Base-by-base conservation (phyloP, 2,797 vertebrate genomes). In the Diglossa cyanea region DNA sequence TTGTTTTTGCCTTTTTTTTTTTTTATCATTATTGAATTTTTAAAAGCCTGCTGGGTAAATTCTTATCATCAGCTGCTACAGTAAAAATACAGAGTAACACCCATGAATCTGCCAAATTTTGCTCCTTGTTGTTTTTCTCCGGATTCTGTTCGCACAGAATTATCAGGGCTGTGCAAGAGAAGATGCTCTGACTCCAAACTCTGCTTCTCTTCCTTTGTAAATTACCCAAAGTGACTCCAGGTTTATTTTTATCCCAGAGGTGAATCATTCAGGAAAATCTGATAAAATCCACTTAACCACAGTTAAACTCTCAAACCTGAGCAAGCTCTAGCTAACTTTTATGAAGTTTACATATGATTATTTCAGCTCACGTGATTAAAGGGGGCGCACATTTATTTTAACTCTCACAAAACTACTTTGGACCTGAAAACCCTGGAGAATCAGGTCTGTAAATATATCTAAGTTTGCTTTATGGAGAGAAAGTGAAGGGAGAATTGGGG, bases 221-320 rank as follows among this genome's bases (percentile, higher is more conserved):
- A 86, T 95, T 61, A 89, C 75, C 90, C 60, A 16, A 77, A 93
- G 70, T 50, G 72, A 58, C 89, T 91, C 81, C 58, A 31, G 79
- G 13, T 94, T 83, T 92, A 91, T 96, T 96, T 96, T 96, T 91
- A 96, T 76, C 79, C 55, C 0, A 1, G 81, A 81, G 89, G 85
- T 93, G 94, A 96, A 94, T 93, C 87, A 90, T 86, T 91, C 79
- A 75, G 89, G 89, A 95, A 88, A 91, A 91, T 84, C 85, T 96
- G 94, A 88, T 96, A 91, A 95, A 88, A 90, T n/a, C 44, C 66
- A 63, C 79, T 94, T 53, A 74, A 83, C 66, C 60, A 63, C 68
- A 60, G 91, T 88, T 81, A 42, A 93, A 88, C 50, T 88, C 76
- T 84, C 78, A 51, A 95, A 88, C 70, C 66, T 66, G 55, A 84